Base-by-base conservation (phyloP, 2,113 vertebrate genomes). In the Leiothrix lutea region DNA sequence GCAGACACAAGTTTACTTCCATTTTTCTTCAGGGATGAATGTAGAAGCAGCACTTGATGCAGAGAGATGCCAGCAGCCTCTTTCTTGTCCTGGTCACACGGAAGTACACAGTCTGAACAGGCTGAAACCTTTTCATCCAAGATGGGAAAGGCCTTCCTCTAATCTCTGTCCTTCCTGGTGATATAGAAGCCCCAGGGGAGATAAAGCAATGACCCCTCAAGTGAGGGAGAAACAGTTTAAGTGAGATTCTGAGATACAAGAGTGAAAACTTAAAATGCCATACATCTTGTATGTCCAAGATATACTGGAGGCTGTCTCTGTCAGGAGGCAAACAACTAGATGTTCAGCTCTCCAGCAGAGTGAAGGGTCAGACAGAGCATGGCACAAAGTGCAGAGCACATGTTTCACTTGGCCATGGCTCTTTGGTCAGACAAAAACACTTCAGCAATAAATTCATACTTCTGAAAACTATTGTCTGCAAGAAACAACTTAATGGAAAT, bases 271-370 rank as follows among this genome's bases (percentile, higher is more conserved):
- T 57, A 19, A 91, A 92, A 50, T 29, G 25, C 6, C 0, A 0
- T 64, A 3, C 58, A 81, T 86, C 65, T 81, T 31, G 45, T 53
- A 31, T 8, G 16, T 56, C 42, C 48, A 80, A 80, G 42, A 69
- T 6, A 24, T 36, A 44, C 10, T 69, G 54, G 36, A 78, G 28
- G 26, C 13, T 24, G 28, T 50, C 29, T 74, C 14, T 80, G 36
- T 29, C 6, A 12, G 79, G 24, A 50, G 50, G 33, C 0, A 0
- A 17, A 69, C 1, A 3, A 33, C 9, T 5, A 71, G 25, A 64
- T 4, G 3, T 60, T 62, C 64, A 35, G 45, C 28, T 67, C n/a
- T 81, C 48, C 62, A 88, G 53, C 61, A 92, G 36, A 79, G 53
- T 2, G 1, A 60, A 56, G 26, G 45, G 66, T 48, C 57, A 33